These are phyloP conservation scores for Leistus spinibarbis DNA, from an alignment of 2,888 invertebrate genomes.

Conservation along the genomic window DNA sequence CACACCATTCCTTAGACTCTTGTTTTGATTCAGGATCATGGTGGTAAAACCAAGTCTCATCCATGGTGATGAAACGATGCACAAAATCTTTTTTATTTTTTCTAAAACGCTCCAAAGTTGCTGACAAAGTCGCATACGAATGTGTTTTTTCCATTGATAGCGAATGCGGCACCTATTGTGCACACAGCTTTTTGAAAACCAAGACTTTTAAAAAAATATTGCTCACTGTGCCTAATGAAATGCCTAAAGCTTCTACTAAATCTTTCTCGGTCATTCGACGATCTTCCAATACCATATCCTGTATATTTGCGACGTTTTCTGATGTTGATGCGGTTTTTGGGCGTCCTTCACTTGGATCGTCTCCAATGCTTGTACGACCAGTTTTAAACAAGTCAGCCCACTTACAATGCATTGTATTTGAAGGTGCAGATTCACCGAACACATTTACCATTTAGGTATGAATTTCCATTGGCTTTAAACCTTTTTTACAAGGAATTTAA, in stretches of 20 bases:
- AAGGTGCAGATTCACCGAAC: conserved; percentile 39
- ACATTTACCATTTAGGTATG: too few relatives aligned
- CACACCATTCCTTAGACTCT: conserved; percentile 39
- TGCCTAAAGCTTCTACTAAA: conserved; percentile 15
- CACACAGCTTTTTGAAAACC: conserved; percentile 26
- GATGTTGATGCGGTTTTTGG: conserved; percentile 34
- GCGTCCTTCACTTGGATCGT: conserved; percentile 41
- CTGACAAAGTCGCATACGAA: conserved; percentile 34
- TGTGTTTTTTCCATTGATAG: conserved; percentile 37
- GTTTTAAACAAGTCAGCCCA: conserved; percentile 44
- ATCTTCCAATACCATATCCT: conserved; percentile 32
- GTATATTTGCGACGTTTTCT: conserved; percentile 25
- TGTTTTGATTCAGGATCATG: conserved; percentile 44
- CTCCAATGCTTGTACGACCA: conserved; percentile 40
- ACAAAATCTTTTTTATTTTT: conserved; percentile 28
- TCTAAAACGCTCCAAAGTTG: conserved; percentile 37
- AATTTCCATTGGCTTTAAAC: background rate
- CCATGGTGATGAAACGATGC: conserved; percentile 41
- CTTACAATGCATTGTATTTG: conserved; percentile 41
- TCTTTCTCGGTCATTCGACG: conserved; percentile 21
- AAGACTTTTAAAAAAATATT: too few relatives aligned
- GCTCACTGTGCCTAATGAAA: background rate
- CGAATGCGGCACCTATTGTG: conserved; percentile 21
- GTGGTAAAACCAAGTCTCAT: conserved; percentile 46
- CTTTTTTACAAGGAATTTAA: background rate